Evolutionary conservation across 1,140 invertebrate genomes (phyloP).

Genomic region (Caerostris extrusa): DNA sequence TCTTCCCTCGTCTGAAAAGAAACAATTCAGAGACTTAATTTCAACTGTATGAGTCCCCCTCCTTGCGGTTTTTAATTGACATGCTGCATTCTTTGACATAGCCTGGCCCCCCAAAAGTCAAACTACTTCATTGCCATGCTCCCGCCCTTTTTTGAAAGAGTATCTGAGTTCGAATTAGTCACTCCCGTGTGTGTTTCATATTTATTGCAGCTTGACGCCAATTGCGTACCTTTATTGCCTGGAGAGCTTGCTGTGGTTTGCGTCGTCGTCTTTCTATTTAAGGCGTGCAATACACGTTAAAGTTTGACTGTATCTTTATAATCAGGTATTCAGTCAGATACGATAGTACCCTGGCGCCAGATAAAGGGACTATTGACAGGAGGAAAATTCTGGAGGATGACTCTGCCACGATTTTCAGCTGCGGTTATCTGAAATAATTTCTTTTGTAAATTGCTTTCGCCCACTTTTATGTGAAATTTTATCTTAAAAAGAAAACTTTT

Average conservation of each 20-base stretch:
- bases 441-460: neutral
- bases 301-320: no score
- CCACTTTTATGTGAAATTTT: no score
- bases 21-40: neutral
- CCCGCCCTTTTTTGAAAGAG: neutral
- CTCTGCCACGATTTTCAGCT: neutral
- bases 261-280: neutral
- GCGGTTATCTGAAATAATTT: neutral
- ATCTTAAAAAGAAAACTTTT: no score
- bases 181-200: neutral
- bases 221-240: neutral
- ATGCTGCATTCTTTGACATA: neutral
- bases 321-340: no score
- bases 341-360: neutral
- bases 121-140: neutral
- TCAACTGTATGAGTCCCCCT: neutral
- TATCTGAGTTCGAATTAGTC: neutral
- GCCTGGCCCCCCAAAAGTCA: neutral
- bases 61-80: neutral
- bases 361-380: neutral
- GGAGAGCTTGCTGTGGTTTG: neutral
- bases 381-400: neutral
- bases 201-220: constrained; percentile 4
- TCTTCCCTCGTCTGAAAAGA: no score
- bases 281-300: neutral